Conservation (phyloP, 2,888 invertebrate genomes). For the Sympetrum striolatum region DNA sequence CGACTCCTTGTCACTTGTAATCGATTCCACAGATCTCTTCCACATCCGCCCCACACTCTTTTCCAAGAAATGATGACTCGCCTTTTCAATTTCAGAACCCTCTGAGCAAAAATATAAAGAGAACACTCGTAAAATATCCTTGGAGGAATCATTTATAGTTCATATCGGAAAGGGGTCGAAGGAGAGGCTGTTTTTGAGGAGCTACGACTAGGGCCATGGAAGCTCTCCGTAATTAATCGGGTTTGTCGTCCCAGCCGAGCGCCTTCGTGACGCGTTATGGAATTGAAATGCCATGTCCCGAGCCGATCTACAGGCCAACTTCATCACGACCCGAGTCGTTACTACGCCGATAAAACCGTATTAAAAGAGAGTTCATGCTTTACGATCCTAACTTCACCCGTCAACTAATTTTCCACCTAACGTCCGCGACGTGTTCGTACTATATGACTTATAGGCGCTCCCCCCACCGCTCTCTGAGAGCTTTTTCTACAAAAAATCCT, state of each 20-base stretch:
- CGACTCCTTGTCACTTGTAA: conserved; percentile 34
- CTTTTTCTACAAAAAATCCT: not conserved
- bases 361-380: conserved; percentile 44
- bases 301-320: conserved; percentile 44
- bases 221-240: conserved; percentile 29
- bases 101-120: conserved; percentile 13
- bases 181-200: not conserved
- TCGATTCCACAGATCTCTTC: conserved; percentile 4
- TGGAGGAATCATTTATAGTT: conserved; percentile 31
- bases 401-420: conserved; percentile 44
- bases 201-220: no score
- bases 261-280: conserved; percentile 44
- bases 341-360: conserved; percentile 44
- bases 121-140: conserved; percentile 28
- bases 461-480: not conserved
- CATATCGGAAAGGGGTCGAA: conserved; percentile 16
- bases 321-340: conserved; percentile 44
- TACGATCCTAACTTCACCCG: conserved; percentile 43
- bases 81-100: conserved; percentile 9
- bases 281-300: conserved; percentile 45
- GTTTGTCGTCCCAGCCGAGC: not conserved
- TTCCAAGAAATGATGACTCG: conserved; percentile 16
- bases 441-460: not conserved
- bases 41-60: not conserved
- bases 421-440: not conserved